Evolutionary conservation across 2,113 vertebrate species (phyloP).

Genomic region (Bagarius yarrelli): DNA sequence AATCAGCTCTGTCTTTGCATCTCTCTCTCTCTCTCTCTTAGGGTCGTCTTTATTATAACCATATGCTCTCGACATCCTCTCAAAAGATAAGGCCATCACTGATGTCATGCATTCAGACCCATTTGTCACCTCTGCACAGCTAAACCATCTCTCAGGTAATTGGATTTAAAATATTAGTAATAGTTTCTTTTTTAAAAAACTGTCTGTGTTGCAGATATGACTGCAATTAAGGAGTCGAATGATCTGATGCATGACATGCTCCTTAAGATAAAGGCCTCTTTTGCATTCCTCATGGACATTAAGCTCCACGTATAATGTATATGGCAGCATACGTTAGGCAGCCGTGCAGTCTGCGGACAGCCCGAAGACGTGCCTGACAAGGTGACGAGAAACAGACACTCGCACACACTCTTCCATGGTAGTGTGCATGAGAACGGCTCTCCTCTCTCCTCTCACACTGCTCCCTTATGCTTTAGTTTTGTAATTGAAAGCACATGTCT

Average conservation of each 20-base stretch:
- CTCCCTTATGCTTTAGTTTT: neutral
- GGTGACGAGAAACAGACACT: slow-evolving; percentile 40
- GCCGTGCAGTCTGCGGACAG: slow-evolving; percentile 43
- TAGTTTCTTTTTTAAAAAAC: neutral
- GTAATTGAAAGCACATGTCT: slow-evolving; percentile 23
- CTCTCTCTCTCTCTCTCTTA: slow-evolving; percentile 16
- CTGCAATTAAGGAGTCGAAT: slow-evolving; percentile 6
- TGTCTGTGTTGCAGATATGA: neutral
- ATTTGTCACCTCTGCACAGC: neutral
- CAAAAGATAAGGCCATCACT: slow-evolving; percentile 41
- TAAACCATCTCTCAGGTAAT: slow-evolving; percentile 15
- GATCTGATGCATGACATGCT: slow-evolving; percentile 9
- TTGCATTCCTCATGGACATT: slow-evolving; percentile 43
- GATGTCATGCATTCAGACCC: slow-evolving; percentile 20
- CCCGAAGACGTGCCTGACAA: slow-evolving; percentile 37
- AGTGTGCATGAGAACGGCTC: slow-evolving; percentile 25
- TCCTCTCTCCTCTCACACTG: slow-evolving; percentile 10
- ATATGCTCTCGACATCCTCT: slow-evolving; percentile 45
- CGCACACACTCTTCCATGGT: slow-evolving; percentile 24
- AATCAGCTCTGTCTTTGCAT: slow-evolving; percentile 35
- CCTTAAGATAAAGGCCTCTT: slow-evolving; percentile 31
- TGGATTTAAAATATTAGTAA: slow-evolving; percentile 25
- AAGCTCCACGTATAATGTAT: slow-evolving; percentile 44
- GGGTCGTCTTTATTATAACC: slow-evolving; percentile 46
- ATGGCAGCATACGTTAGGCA: slow-evolving; percentile 32